Base-by-base conservation (phyloP, 2,797 vertebrate species). In the Helicolenus hilgendorfi region DNA sequence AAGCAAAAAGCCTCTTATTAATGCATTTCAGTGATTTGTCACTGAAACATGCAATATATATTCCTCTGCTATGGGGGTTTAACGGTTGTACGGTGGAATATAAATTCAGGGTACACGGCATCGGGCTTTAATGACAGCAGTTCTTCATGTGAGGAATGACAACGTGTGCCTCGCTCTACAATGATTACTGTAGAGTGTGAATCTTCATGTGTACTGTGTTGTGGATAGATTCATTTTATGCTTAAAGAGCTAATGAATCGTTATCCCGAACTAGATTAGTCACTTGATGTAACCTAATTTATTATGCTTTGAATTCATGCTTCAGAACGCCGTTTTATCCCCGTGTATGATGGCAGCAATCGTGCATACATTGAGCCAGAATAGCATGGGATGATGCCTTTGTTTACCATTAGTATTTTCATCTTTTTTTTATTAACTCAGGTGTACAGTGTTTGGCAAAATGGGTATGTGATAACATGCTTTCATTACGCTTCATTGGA, bases 101-200 rank as follows among this genome's bases (percentile, higher is more conserved):
- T 90, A 88, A 86, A 94, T 92, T 83, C 77, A 74, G 65, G 75
- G 63, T 75, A 38, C n/a, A 81, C 73, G 15, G 83, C 41, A 69
- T 88, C 72, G 76, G 24, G 63, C 20, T 91, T 89, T 87, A 92
- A 94, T 90, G 89, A 83, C 67, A 81, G 75, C 83, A 69, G 53
- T 88, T 87, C 83, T 84, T 91, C 81, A 85, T 35, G 45, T 59
- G 77, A 76, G 77, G 81, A 88, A 77, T 73, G 60, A 78, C 77
- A 72, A 33, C 22, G 11, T 45, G 67, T 80, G 45, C 77, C 49
- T 49, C 63, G 36, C 67, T 76, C 35, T 29, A 22, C 71, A 73
- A 18, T 76, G 59, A 69, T 84, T 70, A 27, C 63, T 49, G 55
- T 29, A 35, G 53, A 15, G 36, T 82, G 79, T 71, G 77, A 77